These are phyloP conservation scores for Lucinisca nassula DNA, from an alignment of 2,888 invertebrate species.

Conservation along the genomic window DNA sequence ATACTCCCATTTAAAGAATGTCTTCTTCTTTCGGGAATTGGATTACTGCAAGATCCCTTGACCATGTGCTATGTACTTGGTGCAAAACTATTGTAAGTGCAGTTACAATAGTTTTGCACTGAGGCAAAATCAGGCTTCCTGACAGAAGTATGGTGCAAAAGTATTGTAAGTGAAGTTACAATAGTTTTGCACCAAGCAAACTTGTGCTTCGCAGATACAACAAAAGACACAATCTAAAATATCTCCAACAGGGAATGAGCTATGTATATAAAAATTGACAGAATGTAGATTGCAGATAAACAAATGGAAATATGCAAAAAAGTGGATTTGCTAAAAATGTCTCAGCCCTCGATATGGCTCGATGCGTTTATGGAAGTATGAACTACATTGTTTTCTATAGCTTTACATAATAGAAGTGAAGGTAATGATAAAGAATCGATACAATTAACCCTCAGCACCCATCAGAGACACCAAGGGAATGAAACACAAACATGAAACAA, in stretches of 20 bases:
- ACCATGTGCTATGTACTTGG: background rate
- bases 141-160: background rate
- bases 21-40: background rate
- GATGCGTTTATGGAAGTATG: too few relatives aligned
- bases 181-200: slow-evolving; percentile 1
- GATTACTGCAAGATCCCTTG: background rate
- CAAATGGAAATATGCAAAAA: background rate
- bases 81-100: slow-evolving; percentile 3
- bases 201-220: background rate
- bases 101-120: slow-evolving; percentile 1
- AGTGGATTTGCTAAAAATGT: background rate
- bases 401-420: too few relatives aligned
- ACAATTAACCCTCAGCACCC: too few relatives aligned
- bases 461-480: too few relatives aligned
- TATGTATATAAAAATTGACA: background rate
- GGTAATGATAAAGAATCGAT: too few relatives aligned
- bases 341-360: background rate
- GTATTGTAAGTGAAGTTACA: background rate
- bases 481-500: too few relatives aligned
- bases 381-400: too few relatives aligned
- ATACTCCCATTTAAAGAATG: too few relatives aligned
- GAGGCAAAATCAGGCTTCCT: too few relatives aligned
- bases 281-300: background rate
- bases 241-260: background rate
- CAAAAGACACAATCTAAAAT: background rate